Evolutionary conservation across 2,888 invertebrate genomes (phyloP).

Genomic region (Steinernema hermaphroditum): DNA sequence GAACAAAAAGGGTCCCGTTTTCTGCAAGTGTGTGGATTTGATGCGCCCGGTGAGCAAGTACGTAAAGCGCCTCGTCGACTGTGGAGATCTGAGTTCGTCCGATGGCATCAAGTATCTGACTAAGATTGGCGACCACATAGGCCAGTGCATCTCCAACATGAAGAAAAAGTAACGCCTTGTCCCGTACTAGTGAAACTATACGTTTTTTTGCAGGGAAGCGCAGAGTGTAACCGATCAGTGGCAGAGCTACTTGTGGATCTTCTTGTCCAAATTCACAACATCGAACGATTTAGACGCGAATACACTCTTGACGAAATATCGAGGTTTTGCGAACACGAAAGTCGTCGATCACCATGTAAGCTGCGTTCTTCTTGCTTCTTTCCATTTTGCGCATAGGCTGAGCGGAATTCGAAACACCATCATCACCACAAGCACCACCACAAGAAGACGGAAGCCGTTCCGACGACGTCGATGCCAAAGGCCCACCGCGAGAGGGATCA

Average conservation of each 20-base stretch:
- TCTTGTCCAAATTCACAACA: conserved; percentile 56
- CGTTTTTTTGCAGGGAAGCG: conserved; percentile 5
- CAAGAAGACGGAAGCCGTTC: not conserved
- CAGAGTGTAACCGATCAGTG: conserved; percentile 35
- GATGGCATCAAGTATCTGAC: conserved; percentile 48
- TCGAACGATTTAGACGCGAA: conserved; percentile 37
- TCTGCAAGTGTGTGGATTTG: conserved; percentile 57
- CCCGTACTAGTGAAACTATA: too few species aligned
- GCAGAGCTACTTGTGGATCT: conserved; percentile 58
- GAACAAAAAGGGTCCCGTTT: conserved; percentile 32
- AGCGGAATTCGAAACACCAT: conserved; percentile 32
- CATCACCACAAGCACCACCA: conserved; percentile 32
- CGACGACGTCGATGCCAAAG: not conserved
- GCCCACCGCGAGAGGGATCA: not conserved
- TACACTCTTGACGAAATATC: conserved; percentile 18
- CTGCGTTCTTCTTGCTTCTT: not conserved
- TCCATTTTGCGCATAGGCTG: not conserved
- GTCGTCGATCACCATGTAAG: not conserved
- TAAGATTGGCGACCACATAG: conserved; percentile 58
- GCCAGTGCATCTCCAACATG: conserved; percentile 38
- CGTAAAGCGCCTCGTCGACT: conserved; percentile 49
- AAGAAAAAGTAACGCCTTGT: conserved; percentile 38
- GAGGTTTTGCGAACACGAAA: conserved; percentile 3
- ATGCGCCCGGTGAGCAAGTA: conserved; percentile 60
- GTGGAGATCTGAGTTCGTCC: conserved; percentile 33